phyloP scores from a whole-genome alignment of 2,888 invertebrate genomes.

The Achlya flavicornis region DNA sequence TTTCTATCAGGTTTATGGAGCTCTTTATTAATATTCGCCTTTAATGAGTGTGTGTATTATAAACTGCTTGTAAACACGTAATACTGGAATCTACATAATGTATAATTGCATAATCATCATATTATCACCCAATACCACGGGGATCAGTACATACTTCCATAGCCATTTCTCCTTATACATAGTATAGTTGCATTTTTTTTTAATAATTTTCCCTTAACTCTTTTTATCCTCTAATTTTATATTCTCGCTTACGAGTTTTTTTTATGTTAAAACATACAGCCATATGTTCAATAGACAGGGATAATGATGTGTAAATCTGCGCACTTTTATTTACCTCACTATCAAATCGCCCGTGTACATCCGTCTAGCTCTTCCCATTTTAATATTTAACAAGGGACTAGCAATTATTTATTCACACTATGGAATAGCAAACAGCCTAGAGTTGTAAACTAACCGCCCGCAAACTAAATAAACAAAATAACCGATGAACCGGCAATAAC shows the following conservation, averaged over 20 bases:
- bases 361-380: constrained; percentile 38
- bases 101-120: no score
- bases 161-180: no score
- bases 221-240: no score
- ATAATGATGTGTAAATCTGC: no score
- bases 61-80: not conserved
- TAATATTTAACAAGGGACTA: constrained; percentile 70
- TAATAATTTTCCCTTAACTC: no score
- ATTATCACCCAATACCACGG: no score
- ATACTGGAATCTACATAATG: not conserved
- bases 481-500: constrained; percentile 64
- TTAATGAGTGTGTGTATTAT: not conserved
- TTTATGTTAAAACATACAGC: no score
- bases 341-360: constrained; percentile 44
- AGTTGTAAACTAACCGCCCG: constrained; percentile 63
- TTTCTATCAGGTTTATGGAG: not conserved
- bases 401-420: constrained; percentile 76
- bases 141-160: no score
- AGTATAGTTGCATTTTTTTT: no score
- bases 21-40: not conserved
- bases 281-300: no score
- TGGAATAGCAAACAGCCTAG: constrained; percentile 57
- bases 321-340: constrained; percentile 2
- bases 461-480: constrained; percentile 72
- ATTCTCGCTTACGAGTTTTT: no score